Conservation (phyloP, 23 tunicate genomes). For the Halocynthia roretzi region DNA sequence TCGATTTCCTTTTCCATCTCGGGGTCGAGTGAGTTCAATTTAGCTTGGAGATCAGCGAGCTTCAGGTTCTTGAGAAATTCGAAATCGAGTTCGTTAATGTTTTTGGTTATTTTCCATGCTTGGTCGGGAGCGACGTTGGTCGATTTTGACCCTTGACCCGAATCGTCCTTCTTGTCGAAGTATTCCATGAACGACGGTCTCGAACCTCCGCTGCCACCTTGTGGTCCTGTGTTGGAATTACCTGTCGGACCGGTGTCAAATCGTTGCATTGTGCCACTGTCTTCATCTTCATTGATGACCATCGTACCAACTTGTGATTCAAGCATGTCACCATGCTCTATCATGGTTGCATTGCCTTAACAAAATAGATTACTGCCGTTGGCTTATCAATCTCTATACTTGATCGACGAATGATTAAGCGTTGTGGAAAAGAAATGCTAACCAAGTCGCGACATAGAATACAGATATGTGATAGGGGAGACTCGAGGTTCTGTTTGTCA, state of each 20-base stretch:
- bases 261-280: slow-evolving; percentile 78
- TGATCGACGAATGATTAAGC: no score
- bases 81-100: slow-evolving; percentile 86
- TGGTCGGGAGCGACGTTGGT: slow-evolving; percentile 66
- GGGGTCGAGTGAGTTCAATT: slow-evolving; percentile 58
- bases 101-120: slow-evolving; percentile 85
- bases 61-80: slow-evolving; percentile 56
- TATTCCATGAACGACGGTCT: slow-evolving; percentile 90
- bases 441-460: no score
- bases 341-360: slow-evolving; percentile 56
- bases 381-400: no score
- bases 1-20: slow-evolving; percentile 92
- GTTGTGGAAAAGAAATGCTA: no score
- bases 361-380: background rate
- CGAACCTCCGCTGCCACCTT: slow-evolving; percentile 11
- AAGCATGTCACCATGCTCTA: slow-evolving; percentile 63
- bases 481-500: no score
- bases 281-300: slow-evolving; percentile 82
- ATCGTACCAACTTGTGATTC: slow-evolving; percentile 68
- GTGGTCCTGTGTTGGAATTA: slow-evolving; percentile 11
- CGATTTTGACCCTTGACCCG: slow-evolving; percentile 21
- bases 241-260: slow-evolving; percentile 65
- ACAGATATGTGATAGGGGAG: no score
- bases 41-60: slow-evolving; percentile 54
- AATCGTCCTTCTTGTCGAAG: slow-evolving; percentile 51